Evolutionary conservation across 1,140 invertebrate genomes (phyloP), one percentile per base, ranked within the genome.

Genomic region (Akabosia matsudoensis): DNA sequence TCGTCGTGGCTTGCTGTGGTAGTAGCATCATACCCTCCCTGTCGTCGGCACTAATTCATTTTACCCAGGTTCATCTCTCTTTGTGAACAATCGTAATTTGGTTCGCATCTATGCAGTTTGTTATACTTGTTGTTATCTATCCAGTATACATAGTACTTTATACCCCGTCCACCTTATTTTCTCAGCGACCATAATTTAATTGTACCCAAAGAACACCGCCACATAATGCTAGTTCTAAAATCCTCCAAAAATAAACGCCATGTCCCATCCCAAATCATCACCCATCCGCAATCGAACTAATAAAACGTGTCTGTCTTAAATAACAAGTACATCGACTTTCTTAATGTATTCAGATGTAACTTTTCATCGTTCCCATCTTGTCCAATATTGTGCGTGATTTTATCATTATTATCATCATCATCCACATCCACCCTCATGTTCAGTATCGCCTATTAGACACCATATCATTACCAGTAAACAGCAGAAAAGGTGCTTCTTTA

Each of bases 401-500:
- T 45, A 45, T 45, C n/a, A n/a, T n/a, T n/a, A n/a, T n/a, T n/a
- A 45, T 45, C 37, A n/a, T 56, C 54, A 13, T 16, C 54, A 14
- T 7, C 2, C 31, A 30, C n/a, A n/a, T n/a, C n/a, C n/a, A n/a
- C n/a, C n/a, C n/a, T n/a, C n/a, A n/a, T n/a, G n/a, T n/a, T n/a
- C n/a, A n/a, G n/a, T n/a, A n/a, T n/a, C n/a, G n/a, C n/a, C n/a
- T n/a, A n/a, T n/a, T 67, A 30, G 28, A 67, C 61, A 67, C 24
- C 61, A 3, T 67, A 31, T 67, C 28, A 67, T 67, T 67, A 67
- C 3, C 31, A 30, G 31, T 67, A 30, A 67, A n/a, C n/a, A n/a
- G n/a, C 61, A 7, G 2, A 30, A 10, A 30, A 61, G 54, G 24
- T 30, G 61, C 61, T 67, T 67, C 61, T 67, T 67, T 67, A 67